Conservation (phyloP, 2,797 vertebrate genomes). For the Mus caroli region DNA sequence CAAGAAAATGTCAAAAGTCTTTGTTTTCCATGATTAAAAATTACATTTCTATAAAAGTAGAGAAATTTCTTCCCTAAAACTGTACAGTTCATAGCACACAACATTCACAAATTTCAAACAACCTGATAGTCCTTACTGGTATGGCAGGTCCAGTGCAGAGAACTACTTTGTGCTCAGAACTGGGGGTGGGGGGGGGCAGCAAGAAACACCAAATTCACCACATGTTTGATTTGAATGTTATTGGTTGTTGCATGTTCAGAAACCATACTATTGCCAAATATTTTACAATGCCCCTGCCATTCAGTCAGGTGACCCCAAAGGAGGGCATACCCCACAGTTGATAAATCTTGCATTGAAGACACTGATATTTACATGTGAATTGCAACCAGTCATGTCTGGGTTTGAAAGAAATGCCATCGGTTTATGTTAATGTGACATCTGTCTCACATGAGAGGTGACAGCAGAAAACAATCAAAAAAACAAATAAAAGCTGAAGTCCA, state of each 20-base stretch:
- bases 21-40: background rate
- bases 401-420: constrained; percentile 49
- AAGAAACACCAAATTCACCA: too few relatives aligned
- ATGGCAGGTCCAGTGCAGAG: background rate
- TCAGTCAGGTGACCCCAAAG: background rate
- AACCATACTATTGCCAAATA: background rate
- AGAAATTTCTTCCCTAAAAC: background rate
- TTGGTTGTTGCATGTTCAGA: background rate
- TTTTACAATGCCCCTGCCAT: background rate
- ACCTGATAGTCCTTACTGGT: fast-evolving
- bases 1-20: background rate
- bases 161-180: too few relatives aligned
- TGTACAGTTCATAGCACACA: background rate
- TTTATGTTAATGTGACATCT: background rate
- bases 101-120: background rate
- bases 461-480: background rate
- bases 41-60: background rate
- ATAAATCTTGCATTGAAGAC: constrained; percentile 9
- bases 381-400: constrained; percentile 58
- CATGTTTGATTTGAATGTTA: background rate
- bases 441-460: background rate
- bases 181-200: too few relatives aligned
- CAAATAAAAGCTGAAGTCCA: background rate
- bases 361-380: constrained; percentile 40
- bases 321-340: too few relatives aligned